Conservation (phyloP, 2,797 vertebrate genomes). For the Hippoglossus hippoglossus region DNA sequence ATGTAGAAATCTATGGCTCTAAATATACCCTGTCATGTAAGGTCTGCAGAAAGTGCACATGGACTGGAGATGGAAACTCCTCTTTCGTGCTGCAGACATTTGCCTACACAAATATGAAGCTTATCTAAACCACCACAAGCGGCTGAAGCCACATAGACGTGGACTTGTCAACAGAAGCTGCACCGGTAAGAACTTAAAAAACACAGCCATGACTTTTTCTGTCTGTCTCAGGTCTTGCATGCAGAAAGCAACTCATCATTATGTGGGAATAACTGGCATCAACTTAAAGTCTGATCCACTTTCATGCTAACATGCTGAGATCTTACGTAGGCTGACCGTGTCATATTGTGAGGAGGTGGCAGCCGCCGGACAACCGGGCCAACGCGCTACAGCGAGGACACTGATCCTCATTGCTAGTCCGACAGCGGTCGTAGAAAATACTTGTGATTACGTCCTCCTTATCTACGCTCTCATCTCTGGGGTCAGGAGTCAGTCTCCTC, state of each 20-base stretch:
- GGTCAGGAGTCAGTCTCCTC: slow-evolving; percentile 59
- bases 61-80: not conserved
- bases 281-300: not conserved
- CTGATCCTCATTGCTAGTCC: slow-evolving; percentile 53
- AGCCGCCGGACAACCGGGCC: slow-evolving; percentile 19
- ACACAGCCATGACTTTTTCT: slow-evolving; percentile 7
- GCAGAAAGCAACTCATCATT: not conserved
- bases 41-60: too few relatives aligned
- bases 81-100: slow-evolving; percentile 37
- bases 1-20: not conserved
- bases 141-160: slow-evolving; percentile 76
- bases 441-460: slow-evolving; percentile 48
- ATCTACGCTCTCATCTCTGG: slow-evolving; percentile 62
- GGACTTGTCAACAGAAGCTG: slow-evolving; percentile 74
- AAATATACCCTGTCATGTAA: too few relatives aligned
- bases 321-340: not conserved
- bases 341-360: slow-evolving; percentile 7
- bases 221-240: not conserved
- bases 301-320: not conserved
- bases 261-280: not conserved
- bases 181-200: slow-evolving; percentile 81
- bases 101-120: slow-evolving; percentile 59
- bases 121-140: slow-evolving; percentile 39
- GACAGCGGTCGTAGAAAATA: slow-evolving; percentile 43
- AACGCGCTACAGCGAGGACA: slow-evolving; percentile 11